A percentile compares a stretch with the other conserved stretches of the same genome.
Conservation (phyloP, 2,797 vertebrate species). For the Columba guinea region DNA sequence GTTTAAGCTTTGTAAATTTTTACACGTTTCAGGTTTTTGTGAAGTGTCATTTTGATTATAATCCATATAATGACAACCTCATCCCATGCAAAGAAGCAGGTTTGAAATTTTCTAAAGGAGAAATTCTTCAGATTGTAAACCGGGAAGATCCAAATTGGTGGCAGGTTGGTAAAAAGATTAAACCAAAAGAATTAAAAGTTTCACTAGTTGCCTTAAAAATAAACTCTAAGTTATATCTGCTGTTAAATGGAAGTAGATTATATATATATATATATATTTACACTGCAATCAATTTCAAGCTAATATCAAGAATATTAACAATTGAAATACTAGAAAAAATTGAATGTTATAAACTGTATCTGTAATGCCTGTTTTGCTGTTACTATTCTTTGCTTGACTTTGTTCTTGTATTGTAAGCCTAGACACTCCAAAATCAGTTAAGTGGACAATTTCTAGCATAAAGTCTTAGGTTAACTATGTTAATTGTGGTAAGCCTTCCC, state of each 20-base stretch:
- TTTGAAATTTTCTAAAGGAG: slow-evolving; percentile 92
- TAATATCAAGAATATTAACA: neutral
- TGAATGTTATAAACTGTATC: neutral
- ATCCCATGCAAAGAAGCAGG: slow-evolving; percentile 99
- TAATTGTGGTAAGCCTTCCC: neutral
- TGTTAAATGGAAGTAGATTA: no score
- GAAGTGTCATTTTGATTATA: slow-evolving; percentile 97
- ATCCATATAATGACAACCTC: slow-evolving; percentile 92
- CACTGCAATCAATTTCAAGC: neutral
- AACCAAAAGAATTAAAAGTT: neutral
- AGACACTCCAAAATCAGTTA: neutral
- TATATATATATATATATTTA: neutral
- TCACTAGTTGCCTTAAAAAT: neutral
- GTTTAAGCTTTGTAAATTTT: slow-evolving; percentile 54
- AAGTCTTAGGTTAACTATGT: neutral
- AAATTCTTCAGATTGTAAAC: slow-evolving; percentile 97
- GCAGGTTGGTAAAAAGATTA: slow-evolving; percentile 86
- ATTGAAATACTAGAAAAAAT: neutral
- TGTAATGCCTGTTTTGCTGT: neutral
- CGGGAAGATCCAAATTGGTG: slow-evolving; percentile 98
- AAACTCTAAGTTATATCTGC: neutral
- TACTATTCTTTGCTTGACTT: neutral
- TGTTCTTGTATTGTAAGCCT: neutral
- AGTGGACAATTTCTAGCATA: neutral
- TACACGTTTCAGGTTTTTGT: slow-evolving; percentile 87